Base-by-base conservation (phyloP, 35 echinoderm and acorn worm species). In the Nesometra sesokonis region DNA sequence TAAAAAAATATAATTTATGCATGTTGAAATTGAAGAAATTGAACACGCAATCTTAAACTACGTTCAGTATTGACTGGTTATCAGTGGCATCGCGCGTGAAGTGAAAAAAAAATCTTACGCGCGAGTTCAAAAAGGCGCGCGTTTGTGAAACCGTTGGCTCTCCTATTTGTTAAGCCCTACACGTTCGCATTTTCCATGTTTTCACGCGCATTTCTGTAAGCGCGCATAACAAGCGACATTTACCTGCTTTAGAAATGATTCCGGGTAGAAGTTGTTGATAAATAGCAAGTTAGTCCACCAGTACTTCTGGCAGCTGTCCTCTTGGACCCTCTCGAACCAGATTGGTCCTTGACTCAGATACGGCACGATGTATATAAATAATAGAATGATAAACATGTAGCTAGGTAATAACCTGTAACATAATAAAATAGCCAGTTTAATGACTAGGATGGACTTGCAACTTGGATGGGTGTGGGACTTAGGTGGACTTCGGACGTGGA, bases 221-320 rank as follows among this genome's bases (percentile, higher is more conserved):
- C 13, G n/a, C n/a, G 52, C 13, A 67, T 15, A 15, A n/a, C 13
- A 67, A 67, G 47, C n/a, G 17, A 84, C 35, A 40, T 88, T 77
- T 78, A 90, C 93, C 86, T 84, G 33, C 0, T 85, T 31, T 0
- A 3, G 32, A n/a, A 87, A 77, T 0, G 47, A 31, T 30, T 39
- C 30, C 21, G 93, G 89, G 36, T 97, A 97, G 34, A 97, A 97
- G 84, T 97, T 97, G 39, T 97, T 97, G 84, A 97, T 97, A 77
- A 91, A 97, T 11, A 97, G 83, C 0, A 97, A 46, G 39, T 89
- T 91, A 17, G 90, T 89, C 95, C 95, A 97, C 95, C 95, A 97
- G 82, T 93, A 93, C 57, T 90, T 89, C 4, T 80, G 31, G 52
- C 95, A 97, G 8, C 7, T 15, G 37, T 78, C 32, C 0, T 67